These are phyloP conservation scores for Scleropages formosus DNA, from an alignment of 2,797 vertebrate genomes.

Conservation along the genomic window DNA sequence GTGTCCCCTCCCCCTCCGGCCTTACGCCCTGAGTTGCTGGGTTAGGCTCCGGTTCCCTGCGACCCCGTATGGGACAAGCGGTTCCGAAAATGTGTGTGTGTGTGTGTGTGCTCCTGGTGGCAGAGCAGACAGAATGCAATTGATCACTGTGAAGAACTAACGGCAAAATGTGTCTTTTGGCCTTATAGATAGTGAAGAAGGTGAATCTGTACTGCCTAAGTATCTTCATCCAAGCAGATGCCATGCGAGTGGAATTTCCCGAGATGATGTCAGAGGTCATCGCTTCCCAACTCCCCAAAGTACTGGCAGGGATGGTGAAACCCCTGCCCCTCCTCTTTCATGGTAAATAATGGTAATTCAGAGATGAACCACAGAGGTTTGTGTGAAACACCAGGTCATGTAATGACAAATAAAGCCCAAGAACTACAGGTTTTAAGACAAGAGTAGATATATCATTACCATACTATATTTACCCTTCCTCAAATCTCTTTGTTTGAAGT, in stretches of 20 bases:
- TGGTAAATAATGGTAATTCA: constrained; percentile 77
- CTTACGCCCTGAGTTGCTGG: too few relatives aligned
- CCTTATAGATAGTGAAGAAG: constrained; percentile 89
- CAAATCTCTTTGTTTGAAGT: not conserved
- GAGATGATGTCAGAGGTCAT: constrained; percentile 99
- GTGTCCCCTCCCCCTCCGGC: too few relatives aligned
- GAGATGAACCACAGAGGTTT: not conserved
- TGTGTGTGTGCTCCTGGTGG: too few relatives aligned
- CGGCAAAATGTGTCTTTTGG: constrained; percentile 30
- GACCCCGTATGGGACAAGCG: too few relatives aligned
- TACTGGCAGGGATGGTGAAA: constrained; percentile 97
- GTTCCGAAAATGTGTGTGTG: too few relatives aligned
- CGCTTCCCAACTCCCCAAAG: constrained; percentile 92
- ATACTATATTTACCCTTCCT: constrained; percentile 2
- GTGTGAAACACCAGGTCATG: not conserved
- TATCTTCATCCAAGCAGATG: constrained; percentile 92
- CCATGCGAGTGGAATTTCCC: constrained; percentile 93
- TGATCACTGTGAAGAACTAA: not conserved
- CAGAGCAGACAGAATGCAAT: too few relatives aligned
- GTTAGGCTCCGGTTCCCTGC: too few relatives aligned
- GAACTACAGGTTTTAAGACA: not conserved
- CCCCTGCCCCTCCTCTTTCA: constrained; percentile 95
- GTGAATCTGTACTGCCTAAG: constrained; percentile 94
- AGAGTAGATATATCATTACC: not conserved
- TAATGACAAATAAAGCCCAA: not conserved